These are phyloP conservation scores for Aphelenchoides bicaudatus DNA, from an alignment of 2,888 invertebrate genomes.

Conservation along the genomic window DNA sequence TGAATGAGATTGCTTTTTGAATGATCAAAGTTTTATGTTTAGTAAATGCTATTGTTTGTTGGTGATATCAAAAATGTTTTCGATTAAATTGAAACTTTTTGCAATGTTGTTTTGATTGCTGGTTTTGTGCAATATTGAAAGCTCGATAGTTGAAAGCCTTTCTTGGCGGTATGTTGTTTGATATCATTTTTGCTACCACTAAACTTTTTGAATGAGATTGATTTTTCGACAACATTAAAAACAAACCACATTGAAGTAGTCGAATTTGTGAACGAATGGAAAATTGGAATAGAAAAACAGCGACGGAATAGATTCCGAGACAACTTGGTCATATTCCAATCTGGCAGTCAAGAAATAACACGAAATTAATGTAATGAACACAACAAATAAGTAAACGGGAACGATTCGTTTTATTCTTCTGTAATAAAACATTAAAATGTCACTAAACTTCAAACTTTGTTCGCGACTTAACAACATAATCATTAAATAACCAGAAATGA, in stretches of 20 bases:
- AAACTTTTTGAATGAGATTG: too few species aligned
- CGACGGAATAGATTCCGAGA: neutral
- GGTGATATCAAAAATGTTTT: too few species aligned
- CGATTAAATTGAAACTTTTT: too few species aligned
- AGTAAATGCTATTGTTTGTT: too few species aligned
- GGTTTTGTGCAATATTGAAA: too few species aligned
- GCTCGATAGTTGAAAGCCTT: too few species aligned
- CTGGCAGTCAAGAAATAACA: neutral
- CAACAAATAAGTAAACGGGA: neutral
- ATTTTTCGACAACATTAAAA: neutral
- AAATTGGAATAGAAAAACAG: neutral
- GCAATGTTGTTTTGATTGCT: too few species aligned
- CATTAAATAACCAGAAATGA: constrained; percentile 20
- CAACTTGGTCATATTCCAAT: neutral
- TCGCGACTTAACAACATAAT: neutral
- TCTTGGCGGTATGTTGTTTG: too few species aligned
- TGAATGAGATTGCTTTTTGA: too few species aligned
- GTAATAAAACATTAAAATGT: neutral
- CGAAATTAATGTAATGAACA: neutral
- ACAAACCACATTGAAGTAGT: neutral
- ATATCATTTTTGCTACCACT: too few species aligned
- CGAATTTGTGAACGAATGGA: neutral
- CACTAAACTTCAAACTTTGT: neutral
- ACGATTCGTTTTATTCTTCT: constrained; percentile 4
- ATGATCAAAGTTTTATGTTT: too few species aligned